Percentiles rank a stretch among this genome's conserved stretches.
These are phyloP conservation scores for Himantopus leucocephalus DNA, from an alignment of 2,113 vertebrate genomes.

Conservation along the genomic window DNA sequence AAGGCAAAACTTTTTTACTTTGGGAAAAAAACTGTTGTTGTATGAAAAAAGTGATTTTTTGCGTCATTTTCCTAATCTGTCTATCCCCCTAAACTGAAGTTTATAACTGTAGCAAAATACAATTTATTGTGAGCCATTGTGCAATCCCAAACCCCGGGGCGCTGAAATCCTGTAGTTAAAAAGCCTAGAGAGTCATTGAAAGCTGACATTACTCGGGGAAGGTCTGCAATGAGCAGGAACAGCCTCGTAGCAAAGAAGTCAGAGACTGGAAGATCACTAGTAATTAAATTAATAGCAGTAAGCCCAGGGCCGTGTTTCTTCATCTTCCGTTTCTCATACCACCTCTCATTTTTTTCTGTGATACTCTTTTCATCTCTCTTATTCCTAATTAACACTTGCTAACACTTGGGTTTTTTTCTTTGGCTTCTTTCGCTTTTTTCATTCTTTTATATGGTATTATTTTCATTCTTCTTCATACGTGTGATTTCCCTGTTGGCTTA, in stretches of 20 bases:
- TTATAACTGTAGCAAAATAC: neutral
- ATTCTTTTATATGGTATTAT: neutral
- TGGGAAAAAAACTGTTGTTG: neutral
- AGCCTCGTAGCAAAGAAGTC: neutral
- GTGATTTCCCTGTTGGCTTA: neutral
- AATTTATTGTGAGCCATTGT: neutral
- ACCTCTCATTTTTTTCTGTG: neutral
- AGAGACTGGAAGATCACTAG: neutral
- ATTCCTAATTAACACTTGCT: neutral
- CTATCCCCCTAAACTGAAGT: neutral
- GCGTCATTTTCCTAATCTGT: neutral
- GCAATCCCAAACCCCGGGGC: neutral
- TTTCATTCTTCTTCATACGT: neutral
- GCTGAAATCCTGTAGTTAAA: neutral
- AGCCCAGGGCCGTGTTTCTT: conserved; percentile 12
- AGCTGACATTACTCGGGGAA: neutral
- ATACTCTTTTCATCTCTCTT: neutral
- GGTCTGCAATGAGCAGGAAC: neutral
- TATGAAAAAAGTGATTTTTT: neutral
- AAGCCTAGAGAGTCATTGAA: neutral
- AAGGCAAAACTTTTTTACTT: neutral
- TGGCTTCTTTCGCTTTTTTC: neutral
- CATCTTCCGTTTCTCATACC: neutral
- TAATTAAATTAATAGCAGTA: conserved; percentile 45
- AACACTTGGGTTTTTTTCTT: neutral